Evolutionary conservation across 2,113 vertebrate species (phyloP), one percentile per base, ranked within the genome.

Genomic region (Clupea harengus): DNA sequence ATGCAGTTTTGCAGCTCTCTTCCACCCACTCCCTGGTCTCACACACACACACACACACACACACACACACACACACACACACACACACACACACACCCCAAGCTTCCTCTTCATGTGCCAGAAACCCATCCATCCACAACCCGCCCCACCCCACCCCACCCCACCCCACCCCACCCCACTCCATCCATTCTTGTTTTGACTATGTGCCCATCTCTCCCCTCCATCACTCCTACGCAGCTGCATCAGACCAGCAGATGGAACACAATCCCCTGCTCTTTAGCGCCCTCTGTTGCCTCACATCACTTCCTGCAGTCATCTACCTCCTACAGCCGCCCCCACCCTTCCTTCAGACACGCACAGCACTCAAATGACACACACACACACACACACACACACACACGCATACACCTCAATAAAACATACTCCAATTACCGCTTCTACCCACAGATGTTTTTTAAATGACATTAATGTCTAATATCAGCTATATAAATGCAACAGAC

Each of bases 281-380:
- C 85, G 90, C 89, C 92, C 88, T 89, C 93, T 92, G 88, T 90
- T 91, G 90, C 80, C 3, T 44, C 11, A 52, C 5, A 49, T 82
- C 7, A 22, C 45, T 47, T 45, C 85, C 44, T 6, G 75, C 86
- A 86, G 60, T 25, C 17, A 84, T 60, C 11, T 6, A 72, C 45
- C 25, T 45, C 82, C 22, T 2, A 13, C 49, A n/a, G 25, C 72
- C n/a, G n/a, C 28, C 9, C 64, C n/a, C 39, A 7, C 64, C 28
- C 11, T 18, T 17, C 32, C 50, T 25, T 22, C 52, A 86, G 10
- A 46, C 11, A 57, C 18, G 32, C 47, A 39, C 50, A 54, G 22
- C 47, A 39, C 72, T 25, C 72, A 81, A 52, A 45, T 39, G 81
- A 82, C 57, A 83, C 81, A 81, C 44, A 39, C 67, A 78, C 57